phyloP scores from a whole-genome alignment of 2,888 invertebrate genomes.

The Thysanoteuthis rhombus region DNA sequence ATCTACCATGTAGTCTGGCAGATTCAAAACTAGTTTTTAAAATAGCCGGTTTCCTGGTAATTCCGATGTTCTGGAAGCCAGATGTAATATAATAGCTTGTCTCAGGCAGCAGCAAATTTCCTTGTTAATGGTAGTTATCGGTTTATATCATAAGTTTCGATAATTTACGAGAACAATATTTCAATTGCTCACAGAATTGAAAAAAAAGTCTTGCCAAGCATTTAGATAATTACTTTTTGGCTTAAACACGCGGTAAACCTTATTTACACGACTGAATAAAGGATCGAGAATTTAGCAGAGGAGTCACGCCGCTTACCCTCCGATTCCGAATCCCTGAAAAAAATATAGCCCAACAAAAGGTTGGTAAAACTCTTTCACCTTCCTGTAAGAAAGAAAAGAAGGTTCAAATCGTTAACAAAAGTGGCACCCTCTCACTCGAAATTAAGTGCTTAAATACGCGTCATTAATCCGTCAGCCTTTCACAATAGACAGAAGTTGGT shows the following conservation, averaged over 20 bases:
- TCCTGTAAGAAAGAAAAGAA: neutral
- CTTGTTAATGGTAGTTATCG: neutral
- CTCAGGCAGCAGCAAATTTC: neutral
- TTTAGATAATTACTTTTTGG: neutral
- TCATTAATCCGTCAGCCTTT: neutral
- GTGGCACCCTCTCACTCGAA: neutral
- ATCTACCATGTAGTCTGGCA: too few relatives aligned
- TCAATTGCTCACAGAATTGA: neutral
- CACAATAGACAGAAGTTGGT: neutral
- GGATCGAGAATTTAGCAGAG: too few relatives aligned
- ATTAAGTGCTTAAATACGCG: neutral
- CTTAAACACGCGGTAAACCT: neutral
- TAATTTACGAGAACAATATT: neutral
- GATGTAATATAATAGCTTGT: too few relatives aligned
- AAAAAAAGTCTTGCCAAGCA: neutral
- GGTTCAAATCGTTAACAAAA: neutral
- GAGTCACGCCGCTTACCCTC: neutral
- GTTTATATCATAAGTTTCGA: neutral
- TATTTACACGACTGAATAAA: neutral
- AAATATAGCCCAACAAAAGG: neutral
- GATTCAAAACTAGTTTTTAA: too few relatives aligned
- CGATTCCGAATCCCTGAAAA: neutral
- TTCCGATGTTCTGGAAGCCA: too few relatives aligned
- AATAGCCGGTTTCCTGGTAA: too few relatives aligned
- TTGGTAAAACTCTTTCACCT: neutral